Conservation (phyloP, 2,888 invertebrate species). For the Agrypnus murinus region DNA sequence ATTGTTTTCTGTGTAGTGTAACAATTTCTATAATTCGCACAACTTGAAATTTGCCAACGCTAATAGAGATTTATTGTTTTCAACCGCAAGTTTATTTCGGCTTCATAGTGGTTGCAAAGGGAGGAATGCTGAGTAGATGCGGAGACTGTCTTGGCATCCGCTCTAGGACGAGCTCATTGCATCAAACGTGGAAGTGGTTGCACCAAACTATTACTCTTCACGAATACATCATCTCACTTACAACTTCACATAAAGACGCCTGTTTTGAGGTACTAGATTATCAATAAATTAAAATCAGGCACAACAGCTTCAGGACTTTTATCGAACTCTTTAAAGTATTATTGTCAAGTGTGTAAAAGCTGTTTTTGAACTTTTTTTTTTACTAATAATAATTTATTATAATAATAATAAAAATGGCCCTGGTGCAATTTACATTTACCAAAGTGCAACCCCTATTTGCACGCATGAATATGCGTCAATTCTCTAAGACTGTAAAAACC, state of each 20-base stretch:
- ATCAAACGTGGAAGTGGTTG: slow-evolving; percentile 96
- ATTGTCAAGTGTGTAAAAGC: slow-evolving; percentile 41
- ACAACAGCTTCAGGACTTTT: slow-evolving; percentile 56
- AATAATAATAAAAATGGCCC: slow-evolving; percentile 63
- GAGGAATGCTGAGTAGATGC: slow-evolving; percentile 77
- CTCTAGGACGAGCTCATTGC: slow-evolving; percentile 89
- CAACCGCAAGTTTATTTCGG: slow-evolving; percentile 53
- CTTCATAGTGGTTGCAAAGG: slow-evolving; percentile 66
- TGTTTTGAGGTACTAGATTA: slow-evolving; percentile 44
- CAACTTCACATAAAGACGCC: slow-evolving; percentile 82
- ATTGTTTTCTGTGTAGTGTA: slow-evolving; percentile 8
- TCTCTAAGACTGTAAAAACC: slow-evolving; percentile 32
- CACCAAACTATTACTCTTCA: slow-evolving; percentile 92
- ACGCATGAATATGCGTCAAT: slow-evolving; percentile 45
- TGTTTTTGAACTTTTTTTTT: slow-evolving; percentile 40
- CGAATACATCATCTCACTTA: slow-evolving; percentile 89
- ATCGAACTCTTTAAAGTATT: slow-evolving; percentile 38
- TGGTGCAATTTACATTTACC: slow-evolving; percentile 60
- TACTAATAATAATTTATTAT: too few relatives aligned
- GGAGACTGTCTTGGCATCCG: slow-evolving; percentile 92
- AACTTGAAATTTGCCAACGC: background rate
- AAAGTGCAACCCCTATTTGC: slow-evolving; percentile 57
- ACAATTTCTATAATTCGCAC: background rate
- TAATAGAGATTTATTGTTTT: slow-evolving; percentile 26
- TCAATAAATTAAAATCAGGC: slow-evolving; percentile 50